Base-by-base conservation (phyloP, 2,113 vertebrate genomes). In the Rhegmatorhina hoffmannsi region DNA sequence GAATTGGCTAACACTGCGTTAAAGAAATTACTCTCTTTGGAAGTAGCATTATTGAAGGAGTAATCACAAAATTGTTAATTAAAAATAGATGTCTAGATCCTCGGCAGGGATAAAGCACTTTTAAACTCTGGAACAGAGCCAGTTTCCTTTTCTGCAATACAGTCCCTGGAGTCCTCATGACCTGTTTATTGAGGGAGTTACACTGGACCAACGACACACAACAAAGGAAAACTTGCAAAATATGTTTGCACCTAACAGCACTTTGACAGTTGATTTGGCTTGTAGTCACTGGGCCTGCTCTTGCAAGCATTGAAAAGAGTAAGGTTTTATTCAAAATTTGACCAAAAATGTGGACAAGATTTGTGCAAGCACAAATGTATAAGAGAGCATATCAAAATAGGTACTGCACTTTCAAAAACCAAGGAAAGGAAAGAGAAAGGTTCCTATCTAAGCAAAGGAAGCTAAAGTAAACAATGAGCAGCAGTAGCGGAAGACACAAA, bases 21-120 rank as follows among this genome's bases (percentile, higher is more conserved):
- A 89, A 82, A 50, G 76, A 92, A 95, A 93, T 40, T 75, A 90
- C 8, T 82, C 17, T 49, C 25, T 88, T 85, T 66, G 9, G 40
- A 92, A 86, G 43, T 10, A 90, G 7, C 33, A 20, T 75, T 92
- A 92, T 28, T 88, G 79, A 83, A 86, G 50, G 12, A 89, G 16
- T 21, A 91, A 83, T 91, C 75, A 73, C 55, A 90, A 92, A 89
- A 83, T 18, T 59, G 8, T 36, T 69, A 81, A 83, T 93, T 95
- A 96, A 91, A 94, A 96, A 94, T 87, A 92, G 38, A 90, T 92
- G 62, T 38, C 28, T 68, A 64, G 16, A n/a, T 87, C 33, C 26
- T 85, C 69, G 91, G 44, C 55, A 95, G 29, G 36, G 67, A 14
- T 87, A 85, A 89, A 91, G 18, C 40, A 75, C 31, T 96, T 93